phyloP scores from a whole-genome alignment of 64 coral and sea anemone species.

The Orbicella faveolata region DNA sequence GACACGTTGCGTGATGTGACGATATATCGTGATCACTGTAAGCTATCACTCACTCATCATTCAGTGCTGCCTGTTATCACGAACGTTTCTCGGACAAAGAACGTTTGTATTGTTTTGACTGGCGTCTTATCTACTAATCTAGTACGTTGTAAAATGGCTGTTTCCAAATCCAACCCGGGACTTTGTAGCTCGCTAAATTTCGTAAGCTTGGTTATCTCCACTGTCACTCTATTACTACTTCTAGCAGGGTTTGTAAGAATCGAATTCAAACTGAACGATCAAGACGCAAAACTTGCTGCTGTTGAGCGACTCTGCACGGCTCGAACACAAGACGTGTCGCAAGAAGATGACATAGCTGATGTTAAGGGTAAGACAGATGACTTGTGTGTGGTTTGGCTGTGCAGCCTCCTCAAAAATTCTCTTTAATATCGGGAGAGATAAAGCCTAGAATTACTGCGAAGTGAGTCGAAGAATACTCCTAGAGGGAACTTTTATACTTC shows the following conservation, averaged over 20 bases:
- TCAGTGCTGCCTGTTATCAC: background rate
- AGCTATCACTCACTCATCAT: background rate
- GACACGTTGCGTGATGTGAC: background rate
- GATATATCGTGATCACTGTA: background rate
- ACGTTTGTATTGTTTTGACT: background rate
- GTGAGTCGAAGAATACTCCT: too few relatives aligned
- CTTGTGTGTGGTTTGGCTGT: background rate
- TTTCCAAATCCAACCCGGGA: background rate
- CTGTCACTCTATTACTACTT: background rate
- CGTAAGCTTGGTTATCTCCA: background rate
- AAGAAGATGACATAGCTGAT: background rate
- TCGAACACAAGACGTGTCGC: background rate
- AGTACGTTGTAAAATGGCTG: background rate
- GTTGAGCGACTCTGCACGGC: background rate
- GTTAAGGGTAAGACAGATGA: constrained; percentile 1
- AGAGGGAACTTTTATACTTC: too few relatives aligned
- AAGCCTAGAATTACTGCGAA: background rate
- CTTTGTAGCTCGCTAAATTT: background rate
- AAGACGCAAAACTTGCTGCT: background rate
- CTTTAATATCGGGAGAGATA: background rate
- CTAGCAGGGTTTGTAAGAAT: constrained; percentile 15
- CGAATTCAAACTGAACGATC: background rate
- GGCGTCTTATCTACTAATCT: background rate
- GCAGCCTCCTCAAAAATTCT: background rate
- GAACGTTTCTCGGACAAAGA: background rate